Percentiles rank a stretch among this genome's conserved stretches.
Conservation (phyloP, 2,888 invertebrate genomes). For the Machimus rusticus region DNA sequence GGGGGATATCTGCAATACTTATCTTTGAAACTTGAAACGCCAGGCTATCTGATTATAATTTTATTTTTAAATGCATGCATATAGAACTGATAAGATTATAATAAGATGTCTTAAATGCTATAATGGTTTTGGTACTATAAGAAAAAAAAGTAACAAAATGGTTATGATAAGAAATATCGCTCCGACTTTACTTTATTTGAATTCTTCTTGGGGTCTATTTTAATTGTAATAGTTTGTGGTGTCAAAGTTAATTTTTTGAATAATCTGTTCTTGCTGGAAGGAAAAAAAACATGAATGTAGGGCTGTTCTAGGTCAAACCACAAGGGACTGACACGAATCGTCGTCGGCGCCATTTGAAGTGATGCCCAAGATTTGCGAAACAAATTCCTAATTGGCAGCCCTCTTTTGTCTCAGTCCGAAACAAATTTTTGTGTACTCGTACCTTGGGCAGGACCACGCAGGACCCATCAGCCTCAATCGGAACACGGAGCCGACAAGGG, state of each 20-base stretch:
- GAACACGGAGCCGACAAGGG: slow-evolving; percentile 7
- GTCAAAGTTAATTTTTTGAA: neutral
- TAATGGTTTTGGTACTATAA: no score
- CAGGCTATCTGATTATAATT: no score
- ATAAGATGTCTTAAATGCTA: no score
- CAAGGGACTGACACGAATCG: neutral
- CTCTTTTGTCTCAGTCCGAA: neutral
- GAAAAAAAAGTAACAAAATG: no score
- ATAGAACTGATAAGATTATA: no score
- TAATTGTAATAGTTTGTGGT: neutral
- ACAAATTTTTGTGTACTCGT: slow-evolving; percentile 40
- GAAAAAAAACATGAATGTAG: neutral
- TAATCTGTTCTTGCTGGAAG: neutral
- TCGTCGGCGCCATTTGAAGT: neutral
- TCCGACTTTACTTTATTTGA: neutral
- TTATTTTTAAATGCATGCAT: no score
- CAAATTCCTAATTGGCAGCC: slow-evolving; percentile 34
- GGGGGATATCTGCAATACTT: no score
- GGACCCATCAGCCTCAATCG: neutral
- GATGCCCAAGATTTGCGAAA: slow-evolving; percentile 22
- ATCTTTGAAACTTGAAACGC: no score
- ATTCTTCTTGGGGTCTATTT: neutral
- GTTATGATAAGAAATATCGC: no score
- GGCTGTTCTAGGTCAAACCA: neutral
- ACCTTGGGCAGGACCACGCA: neutral